Evolutionary conservation across 2,888 invertebrate species (phyloP).

Genomic region (Mycalesis mineus): DNA sequence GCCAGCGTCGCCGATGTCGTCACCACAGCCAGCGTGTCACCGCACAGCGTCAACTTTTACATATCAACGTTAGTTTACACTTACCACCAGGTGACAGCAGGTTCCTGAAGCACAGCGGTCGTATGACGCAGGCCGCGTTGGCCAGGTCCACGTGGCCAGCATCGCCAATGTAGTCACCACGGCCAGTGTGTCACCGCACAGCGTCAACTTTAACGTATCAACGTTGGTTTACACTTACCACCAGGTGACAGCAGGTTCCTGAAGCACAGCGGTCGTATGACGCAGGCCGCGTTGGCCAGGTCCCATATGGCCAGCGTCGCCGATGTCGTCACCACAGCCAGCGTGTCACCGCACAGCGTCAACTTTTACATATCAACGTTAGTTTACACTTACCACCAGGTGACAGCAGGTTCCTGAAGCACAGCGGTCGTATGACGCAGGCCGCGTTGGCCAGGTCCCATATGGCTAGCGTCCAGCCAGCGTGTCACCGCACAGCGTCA

Average conservation of each 20-base stretch:
- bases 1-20: slow-evolving; percentile 57
- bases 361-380: slow-evolving; percentile 51
- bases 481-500: slow-evolving; percentile 47
- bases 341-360: slow-evolving; percentile 47
- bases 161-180: slow-evolving; percentile 61
- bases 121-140: slow-evolving; percentile 63
- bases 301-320: slow-evolving; percentile 79
- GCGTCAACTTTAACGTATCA: slow-evolving; percentile 53
- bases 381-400: slow-evolving; percentile 69
- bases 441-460: slow-evolving; percentile 79
- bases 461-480: slow-evolving; percentile 73
- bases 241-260: slow-evolving; percentile 78
- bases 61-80: slow-evolving; percentile 46
- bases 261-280: slow-evolving; percentile 78
- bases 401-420: slow-evolving; percentile 79
- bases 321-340: slow-evolving; percentile 57
- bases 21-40: slow-evolving; percentile 47
- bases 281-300: slow-evolving; percentile 67
- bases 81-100: slow-evolving; percentile 77
- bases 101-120: slow-evolving; percentile 79
- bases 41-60: slow-evolving; percentile 54
- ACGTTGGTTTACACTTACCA: slow-evolving; percentile 58
- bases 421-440: slow-evolving; percentile 75
- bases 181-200: slow-evolving; percentile 52
- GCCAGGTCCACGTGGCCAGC: slow-evolving; percentile 79